phyloP scores from a whole-genome alignment of 2,113 vertebrate genomes.

The Pelvicachromis taeniatus region DNA sequence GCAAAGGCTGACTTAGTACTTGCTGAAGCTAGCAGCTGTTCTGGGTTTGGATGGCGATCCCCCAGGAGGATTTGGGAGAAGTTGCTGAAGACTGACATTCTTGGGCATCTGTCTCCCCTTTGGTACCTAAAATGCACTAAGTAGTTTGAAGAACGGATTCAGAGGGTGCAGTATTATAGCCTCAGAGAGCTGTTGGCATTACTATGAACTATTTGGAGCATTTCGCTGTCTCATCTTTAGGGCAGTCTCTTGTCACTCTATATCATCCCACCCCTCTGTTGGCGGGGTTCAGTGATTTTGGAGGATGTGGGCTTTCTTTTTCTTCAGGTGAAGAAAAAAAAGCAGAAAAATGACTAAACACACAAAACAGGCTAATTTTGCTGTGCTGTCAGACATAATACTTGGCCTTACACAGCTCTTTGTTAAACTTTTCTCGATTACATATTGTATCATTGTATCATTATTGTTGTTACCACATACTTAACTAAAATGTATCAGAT shows the following conservation, averaged over 20 bases:
- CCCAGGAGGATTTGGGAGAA: background rate
- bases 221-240: background rate
- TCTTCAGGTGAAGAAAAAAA: rapidly evolving
- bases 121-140: background rate
- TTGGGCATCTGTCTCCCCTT: background rate
- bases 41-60: background rate
- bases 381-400: background rate
- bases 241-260: background rate
- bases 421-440: background rate
- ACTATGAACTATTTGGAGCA: background rate
- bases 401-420: background rate
- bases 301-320: background rate
- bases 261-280: background rate
- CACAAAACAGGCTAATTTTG: background rate
- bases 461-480: constrained; percentile 26
- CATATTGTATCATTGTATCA: constrained; percentile 18
- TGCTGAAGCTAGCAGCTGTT: background rate
- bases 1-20: background rate
- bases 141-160: background rate
- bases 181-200: background rate
- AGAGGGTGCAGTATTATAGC: background rate
- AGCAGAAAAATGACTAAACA: background rate
- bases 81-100: background rate
- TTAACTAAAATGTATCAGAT: constrained; percentile 36
- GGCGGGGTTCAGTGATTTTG: background rate